Evolutionary conservation across 2,888 invertebrate genomes (phyloP).

Genomic region (Pterostichus niger): DNA sequence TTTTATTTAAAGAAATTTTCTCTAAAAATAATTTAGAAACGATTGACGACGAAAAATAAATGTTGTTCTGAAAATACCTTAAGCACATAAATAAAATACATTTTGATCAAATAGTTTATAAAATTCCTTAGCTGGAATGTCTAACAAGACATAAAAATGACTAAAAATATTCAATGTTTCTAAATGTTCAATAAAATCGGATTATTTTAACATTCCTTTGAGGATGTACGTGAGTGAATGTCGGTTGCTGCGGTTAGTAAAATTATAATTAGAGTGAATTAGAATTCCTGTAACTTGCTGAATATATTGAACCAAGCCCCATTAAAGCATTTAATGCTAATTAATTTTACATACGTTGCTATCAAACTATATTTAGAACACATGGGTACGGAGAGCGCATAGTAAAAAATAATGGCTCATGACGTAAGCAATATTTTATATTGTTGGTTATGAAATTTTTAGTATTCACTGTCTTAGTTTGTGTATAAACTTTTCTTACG

Average conservation of each 20-base stretch:
- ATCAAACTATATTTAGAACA: not conserved
- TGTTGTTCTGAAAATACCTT: not conserved
- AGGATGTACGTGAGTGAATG: slow-evolving; percentile 26
- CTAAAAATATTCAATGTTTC: slow-evolving; percentile 3
- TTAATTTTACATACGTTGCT: not conserved
- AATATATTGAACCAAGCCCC: slow-evolving; percentile 17
- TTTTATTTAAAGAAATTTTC: too few relatives aligned
- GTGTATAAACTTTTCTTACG: too few relatives aligned
- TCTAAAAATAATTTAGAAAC: too few relatives aligned
- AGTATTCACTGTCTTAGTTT: too few relatives aligned
- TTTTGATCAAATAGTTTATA: not conserved
- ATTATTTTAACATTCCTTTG: slow-evolving; percentile 15
- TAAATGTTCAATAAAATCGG: slow-evolving; percentile 13
- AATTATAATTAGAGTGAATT: slow-evolving; percentile 50
- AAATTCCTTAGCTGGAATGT: not conserved
- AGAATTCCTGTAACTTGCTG: slow-evolving; percentile 26
- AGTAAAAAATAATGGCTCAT: too few relatives aligned
- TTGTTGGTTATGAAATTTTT: too few relatives aligned
- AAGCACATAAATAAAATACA: not conserved
- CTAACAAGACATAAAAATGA: not conserved
- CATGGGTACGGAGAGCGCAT: too few relatives aligned
- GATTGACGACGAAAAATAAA: not conserved
- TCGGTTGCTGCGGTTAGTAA: slow-evolving; percentile 14
- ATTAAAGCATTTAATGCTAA: not conserved
- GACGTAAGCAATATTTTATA: slow-evolving; percentile 66